Evolutionary conservation across 2,797 vertebrate species (phyloP), one percentile per base, ranked within the genome.

Genomic region (Numenius phaeopus): DNA sequence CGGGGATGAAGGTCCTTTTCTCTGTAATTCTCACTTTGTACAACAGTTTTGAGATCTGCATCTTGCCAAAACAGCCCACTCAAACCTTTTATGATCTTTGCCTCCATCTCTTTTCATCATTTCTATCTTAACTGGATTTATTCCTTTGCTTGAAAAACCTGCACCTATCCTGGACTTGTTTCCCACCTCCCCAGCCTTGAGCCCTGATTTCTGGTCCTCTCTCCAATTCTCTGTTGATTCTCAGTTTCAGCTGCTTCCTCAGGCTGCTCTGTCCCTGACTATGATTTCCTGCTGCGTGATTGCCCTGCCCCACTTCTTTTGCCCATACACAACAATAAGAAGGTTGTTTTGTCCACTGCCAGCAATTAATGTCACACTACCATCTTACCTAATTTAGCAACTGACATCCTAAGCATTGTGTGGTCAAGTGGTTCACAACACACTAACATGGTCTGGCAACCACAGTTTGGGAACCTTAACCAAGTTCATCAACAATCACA

Each of bases 51-150:
- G 47, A 81, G 54, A 89, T 19, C 40, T 81, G n/a, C 20, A 70
- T n/a, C 42, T 94, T 67, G 54, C 49, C 44, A 90, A 49, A 22
- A 32, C 26, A 83, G 30, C 30, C 92, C 57, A 52, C 49, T 86
- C 61, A 71, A 81, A 49, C 4, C 0, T 0, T 47, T 52, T 24
- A 46, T 3, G 4, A 27, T 42, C 29, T 46, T 79, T 58, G 40
- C 66, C 27, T 57, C 46, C 8, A 4, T 44, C 65, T 88, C 27
- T 21, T 71, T 55, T 57, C 2, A 3, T 32, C 4, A 40, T 61
- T 90, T 57, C 39, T 80, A 12, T 57, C 37, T 57, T 84, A 57
- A 71, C 18, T 22, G 40, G 14, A n/a, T 75, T 69, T 83, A 16
- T 80, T 85, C 27, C 20, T 81, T 40, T 69, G 24, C 66, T 66